These are phyloP conservation scores for Rhagoletis zephyria DNA, from an alignment of 1,140 invertebrate genomes.

Conservation along the genomic window DNA sequence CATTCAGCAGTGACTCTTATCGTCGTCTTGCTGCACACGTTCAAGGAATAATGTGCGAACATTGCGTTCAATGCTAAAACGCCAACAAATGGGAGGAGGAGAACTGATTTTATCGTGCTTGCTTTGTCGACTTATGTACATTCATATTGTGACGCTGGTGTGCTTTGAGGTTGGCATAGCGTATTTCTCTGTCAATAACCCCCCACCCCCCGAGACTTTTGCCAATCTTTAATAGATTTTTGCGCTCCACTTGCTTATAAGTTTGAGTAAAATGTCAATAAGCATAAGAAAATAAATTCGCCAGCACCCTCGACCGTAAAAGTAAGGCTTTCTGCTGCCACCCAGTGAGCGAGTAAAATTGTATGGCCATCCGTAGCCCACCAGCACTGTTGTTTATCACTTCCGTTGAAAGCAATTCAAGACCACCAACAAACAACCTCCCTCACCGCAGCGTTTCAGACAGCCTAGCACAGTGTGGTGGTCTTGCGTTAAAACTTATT, in stretches of 20 bases:
- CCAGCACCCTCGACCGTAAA: background rate
- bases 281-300: background rate
- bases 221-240: background rate
- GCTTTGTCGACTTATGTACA: too few species aligned
- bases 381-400: background rate
- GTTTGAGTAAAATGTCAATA: slow-evolving; percentile 14
- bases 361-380: background rate
- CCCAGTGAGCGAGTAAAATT: background rate
- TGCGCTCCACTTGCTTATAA: slow-evolving; percentile 9
- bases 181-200: background rate
- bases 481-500: background rate
- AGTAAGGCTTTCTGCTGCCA: background rate
- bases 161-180: background rate
- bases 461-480: background rate
- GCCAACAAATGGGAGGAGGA: background rate
- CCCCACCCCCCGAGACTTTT: background rate
- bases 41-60: background rate
- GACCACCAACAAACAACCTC: background rate
- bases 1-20: background rate
- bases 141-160: background rate
- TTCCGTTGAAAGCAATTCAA: slow-evolving; percentile 29
- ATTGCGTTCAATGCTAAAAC: too few species aligned
- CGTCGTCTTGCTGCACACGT: slow-evolving; percentile 14
- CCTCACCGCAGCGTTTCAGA: background rate
- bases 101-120: too few species aligned